Evolutionary conservation across 1,140 invertebrate genomes (phyloP), one percentile per base, ranked within the genome.

Genomic region (Drosophila neocordata): DNA sequence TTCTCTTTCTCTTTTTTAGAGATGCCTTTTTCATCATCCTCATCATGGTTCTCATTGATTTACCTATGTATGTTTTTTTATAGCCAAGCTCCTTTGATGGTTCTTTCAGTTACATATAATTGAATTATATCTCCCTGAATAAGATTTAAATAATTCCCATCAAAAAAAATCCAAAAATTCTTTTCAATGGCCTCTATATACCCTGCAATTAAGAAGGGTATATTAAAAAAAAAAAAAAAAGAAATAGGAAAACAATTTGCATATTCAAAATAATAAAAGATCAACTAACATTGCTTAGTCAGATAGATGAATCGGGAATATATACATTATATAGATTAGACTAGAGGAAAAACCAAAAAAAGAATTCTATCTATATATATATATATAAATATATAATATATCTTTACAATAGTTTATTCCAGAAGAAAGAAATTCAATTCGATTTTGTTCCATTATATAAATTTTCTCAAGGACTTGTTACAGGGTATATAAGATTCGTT

Each of bases 61-160:
- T 48, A 48, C 41, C 41, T 48, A 48, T 48, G 41, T 48, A n/a
- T n/a, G n/a, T n/a, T 44, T 48, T 35, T 48, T 48, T 48, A 48
- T 48, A 18, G 41, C 15, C 8, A 48, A 48, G 41, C 41, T 48
- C 18, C 41, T 48, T 48, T 48, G 41, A 48, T 48, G 41, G 41
- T 48, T 48, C 8, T 48, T 48, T 48, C 41, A 48, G 15, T 48
- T 48, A 48, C 41, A 48, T 48, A 48, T 48, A 48, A 48, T 48
- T 48, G 15, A 48, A 48, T 48, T 48, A 48, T 48, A 48, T 48
- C 18, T 48, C 41, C 8, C 15, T 48, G 41, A 48, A 48, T 48
- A 48, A 48, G 41, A 48, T 48, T 48, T 48, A 48, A 48, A 48
- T 48, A 48, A 48, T 48, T 48, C 18, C 41, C 41, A n/a, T 5